Evolutionary conservation across 2,888 invertebrate genomes (phyloP).

Genomic region (Noctua comes): DNA sequence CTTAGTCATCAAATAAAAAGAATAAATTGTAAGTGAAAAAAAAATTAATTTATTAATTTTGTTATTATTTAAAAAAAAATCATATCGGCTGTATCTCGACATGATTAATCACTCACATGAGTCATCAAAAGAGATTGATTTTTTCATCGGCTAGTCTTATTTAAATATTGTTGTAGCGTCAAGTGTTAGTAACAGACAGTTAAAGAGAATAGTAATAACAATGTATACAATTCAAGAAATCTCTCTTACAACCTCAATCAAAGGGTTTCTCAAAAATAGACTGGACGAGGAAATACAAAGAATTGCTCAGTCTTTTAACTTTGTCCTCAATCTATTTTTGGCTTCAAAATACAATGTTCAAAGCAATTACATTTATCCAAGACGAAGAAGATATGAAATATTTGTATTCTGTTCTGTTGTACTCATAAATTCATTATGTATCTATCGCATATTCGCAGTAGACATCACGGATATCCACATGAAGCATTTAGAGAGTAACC

Average conservation of each 20-base stretch:
- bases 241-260: neutral
- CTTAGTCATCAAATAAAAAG: neutral
- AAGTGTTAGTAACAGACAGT: neutral
- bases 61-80: neutral
- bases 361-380: slow-evolving; percentile 18
- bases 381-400: slow-evolving; percentile 10
- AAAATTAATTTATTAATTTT: neutral
- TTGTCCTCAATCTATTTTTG: slow-evolving; percentile 7
- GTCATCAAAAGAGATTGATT: neutral
- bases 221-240: slow-evolving; percentile 8
- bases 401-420: neutral
- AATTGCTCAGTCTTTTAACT: slow-evolving; percentile 19
- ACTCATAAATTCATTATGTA: slow-evolving; percentile 3
- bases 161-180: neutral
- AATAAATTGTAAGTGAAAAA: neutral
- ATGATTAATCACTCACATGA: neutral
- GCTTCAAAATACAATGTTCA: slow-evolving; percentile 19
- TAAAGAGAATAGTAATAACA: neutral
- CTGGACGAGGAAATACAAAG: slow-evolving; percentile 7
- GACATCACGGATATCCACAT: neutral
- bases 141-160: neutral
- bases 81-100: neutral
- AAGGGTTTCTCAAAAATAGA: neutral
- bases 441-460: slow-evolving; percentile 11
- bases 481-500: slow-evolving; percentile 12